phyloP scores from a whole-genome alignment of 2,113 vertebrate species.

The Anarrhichthys ocellatus region DNA sequence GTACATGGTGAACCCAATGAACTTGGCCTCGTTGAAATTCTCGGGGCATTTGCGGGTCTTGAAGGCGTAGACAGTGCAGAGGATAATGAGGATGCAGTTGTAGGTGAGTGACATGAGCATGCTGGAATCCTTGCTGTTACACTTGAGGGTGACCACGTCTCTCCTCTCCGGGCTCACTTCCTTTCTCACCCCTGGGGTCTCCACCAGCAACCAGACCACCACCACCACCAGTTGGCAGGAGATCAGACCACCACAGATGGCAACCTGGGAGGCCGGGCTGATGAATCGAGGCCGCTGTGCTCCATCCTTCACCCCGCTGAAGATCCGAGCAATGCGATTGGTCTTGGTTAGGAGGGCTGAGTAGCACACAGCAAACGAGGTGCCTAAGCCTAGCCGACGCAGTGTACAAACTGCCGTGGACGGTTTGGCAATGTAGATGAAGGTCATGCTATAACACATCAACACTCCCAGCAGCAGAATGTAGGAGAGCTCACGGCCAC shows the following conservation, averaged over 20 bases:
- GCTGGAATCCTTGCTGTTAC: constrained; percentile 95
- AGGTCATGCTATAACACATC: constrained; percentile 98
- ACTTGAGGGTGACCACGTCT: constrained; percentile 95
- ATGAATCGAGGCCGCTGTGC: constrained; percentile 95
- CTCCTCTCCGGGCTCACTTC: constrained; percentile 93
- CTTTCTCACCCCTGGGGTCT: constrained; percentile 93
- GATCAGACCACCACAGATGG: constrained; percentile 94
- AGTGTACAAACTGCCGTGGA: constrained; percentile 91
- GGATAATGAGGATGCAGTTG: constrained; percentile 95
- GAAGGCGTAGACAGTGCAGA: constrained; percentile 98
- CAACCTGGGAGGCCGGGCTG: constrained; percentile 95
- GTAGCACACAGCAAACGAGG: constrained; percentile 96
- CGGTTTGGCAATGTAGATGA: constrained; percentile 96
- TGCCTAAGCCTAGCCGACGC: constrained; percentile 93
- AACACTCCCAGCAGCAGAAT: constrained; percentile 95
- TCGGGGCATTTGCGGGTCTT: constrained; percentile 99
- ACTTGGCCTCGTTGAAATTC: constrained; percentile 99
- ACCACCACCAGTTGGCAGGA: constrained; percentile 95
- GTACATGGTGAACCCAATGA: constrained; percentile 99
- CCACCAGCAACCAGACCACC: constrained; percentile 92
- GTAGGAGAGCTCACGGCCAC: constrained; percentile 97
- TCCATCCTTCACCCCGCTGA: constrained; percentile 93
- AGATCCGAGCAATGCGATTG: constrained; percentile 97
- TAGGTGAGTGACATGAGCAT: constrained; percentile 97
- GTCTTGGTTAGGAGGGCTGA: constrained; percentile 98